Evolutionary conservation across 2,888 invertebrate genomes (phyloP).

Genomic region (Saturnia pavonia): DNA sequence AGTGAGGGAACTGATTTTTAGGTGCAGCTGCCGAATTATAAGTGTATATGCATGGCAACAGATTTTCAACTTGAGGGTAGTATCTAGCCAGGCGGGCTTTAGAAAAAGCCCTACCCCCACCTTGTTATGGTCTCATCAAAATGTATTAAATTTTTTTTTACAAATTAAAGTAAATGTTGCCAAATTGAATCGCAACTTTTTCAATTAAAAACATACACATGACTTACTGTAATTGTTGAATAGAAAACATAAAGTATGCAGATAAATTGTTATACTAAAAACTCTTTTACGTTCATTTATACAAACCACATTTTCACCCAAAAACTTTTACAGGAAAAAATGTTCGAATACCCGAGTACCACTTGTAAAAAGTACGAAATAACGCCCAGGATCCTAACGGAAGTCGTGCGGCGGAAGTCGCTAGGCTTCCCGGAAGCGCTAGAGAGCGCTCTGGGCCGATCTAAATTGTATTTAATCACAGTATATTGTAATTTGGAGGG

Average conservation of each 20-base stretch:
- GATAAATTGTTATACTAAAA: not conserved
- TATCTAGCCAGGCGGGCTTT: too few relatives aligned
- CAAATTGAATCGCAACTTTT: not conserved
- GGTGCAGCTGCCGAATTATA: too few relatives aligned
- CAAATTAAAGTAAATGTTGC: not conserved
- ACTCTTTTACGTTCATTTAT: constrained; percentile 4
- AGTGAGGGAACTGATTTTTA: too few relatives aligned
- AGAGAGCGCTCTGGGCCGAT: constrained; percentile 65
- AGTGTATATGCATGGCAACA: too few relatives aligned
- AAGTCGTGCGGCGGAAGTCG: constrained; percentile 72
- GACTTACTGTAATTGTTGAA: not conserved
- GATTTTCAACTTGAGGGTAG: too few relatives aligned
- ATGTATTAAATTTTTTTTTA: too few relatives aligned
- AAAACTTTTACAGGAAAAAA: constrained; percentile 44
- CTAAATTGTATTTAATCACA: constrained; percentile 76
- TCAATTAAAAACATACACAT: not conserved
- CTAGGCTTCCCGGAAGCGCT: constrained; percentile 76
- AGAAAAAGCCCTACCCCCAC: too few relatives aligned
- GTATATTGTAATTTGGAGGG: constrained; percentile 47
- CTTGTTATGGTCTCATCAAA: too few relatives aligned
- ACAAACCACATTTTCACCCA: constrained; percentile 23
- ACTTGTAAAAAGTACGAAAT: constrained; percentile 71
- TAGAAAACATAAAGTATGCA: not conserved
- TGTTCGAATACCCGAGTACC: constrained; percentile 53
- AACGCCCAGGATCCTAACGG: constrained; percentile 71